Evolutionary conservation across 1,140 invertebrate genomes (phyloP).

Genomic region (Leptopilina boulardi): DNA sequence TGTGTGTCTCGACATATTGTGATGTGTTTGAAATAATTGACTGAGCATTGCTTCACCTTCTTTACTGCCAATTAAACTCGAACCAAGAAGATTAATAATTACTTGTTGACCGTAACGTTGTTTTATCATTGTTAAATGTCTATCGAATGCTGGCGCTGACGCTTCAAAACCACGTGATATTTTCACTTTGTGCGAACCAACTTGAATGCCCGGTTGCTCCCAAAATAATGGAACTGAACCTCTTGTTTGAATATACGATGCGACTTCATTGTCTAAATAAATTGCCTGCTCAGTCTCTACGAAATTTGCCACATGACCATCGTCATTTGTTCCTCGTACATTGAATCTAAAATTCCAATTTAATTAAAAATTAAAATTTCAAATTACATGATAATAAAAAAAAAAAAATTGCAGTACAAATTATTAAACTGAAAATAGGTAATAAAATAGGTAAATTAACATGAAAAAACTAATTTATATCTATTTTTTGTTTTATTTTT

Average conservation of each 20-base stretch:
- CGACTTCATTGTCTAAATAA: conserved; percentile 90
- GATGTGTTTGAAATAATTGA: conserved; percentile 93
- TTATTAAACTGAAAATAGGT: too few species aligned
- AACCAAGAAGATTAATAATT: conserved; percentile 95
- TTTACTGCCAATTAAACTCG: conserved; percentile 91
- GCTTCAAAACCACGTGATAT: conserved; percentile 96
- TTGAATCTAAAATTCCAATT: conserved; percentile 84
- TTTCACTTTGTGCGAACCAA: conserved; percentile 99
- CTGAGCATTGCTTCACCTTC: conserved; percentile 98
- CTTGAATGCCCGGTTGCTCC: conserved; percentile 99
- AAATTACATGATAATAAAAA: neutral
- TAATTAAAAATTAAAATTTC: conserved; percentile 17
- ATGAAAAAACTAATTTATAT: too few species aligned
- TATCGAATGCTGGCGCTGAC: conserved; percentile 92
- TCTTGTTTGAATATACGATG: conserved; percentile 91
- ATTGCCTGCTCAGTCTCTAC: conserved; percentile 99
- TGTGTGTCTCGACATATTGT: conserved; percentile 85
- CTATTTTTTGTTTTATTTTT: neutral
- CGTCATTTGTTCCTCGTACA: conserved; percentile 98
- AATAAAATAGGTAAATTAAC: too few species aligned
- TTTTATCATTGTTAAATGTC: conserved; percentile 92
- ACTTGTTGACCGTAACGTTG: conserved; percentile 94
- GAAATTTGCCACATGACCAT: conserved; percentile 99
- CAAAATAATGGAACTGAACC: conserved; percentile 99
- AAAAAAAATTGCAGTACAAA: too few species aligned